phyloP scores from a whole-genome alignment of 2,797 vertebrate species.

The Allobates femoralis region DNA sequence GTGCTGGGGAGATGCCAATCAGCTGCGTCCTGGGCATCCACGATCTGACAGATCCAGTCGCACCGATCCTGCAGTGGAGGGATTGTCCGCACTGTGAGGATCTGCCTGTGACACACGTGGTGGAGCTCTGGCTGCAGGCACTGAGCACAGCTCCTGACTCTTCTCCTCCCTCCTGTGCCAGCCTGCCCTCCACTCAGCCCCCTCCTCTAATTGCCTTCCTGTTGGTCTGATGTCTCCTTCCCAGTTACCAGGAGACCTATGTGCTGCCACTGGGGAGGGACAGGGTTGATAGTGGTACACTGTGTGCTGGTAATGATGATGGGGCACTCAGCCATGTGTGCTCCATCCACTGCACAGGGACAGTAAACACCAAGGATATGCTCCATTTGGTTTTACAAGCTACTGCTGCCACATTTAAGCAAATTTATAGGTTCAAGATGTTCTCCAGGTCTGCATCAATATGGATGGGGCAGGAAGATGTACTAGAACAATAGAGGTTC shows the following conservation, averaged over 20 bases:
- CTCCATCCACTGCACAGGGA: slow-evolving; percentile 11
- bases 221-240: slow-evolving; percentile 11
- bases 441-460: background rate
- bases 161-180: slow-evolving; percentile 8
- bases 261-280: background rate
- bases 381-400: slow-evolving; percentile 2
- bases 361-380: background rate
- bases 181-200: background rate
- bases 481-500: too few relatives aligned
- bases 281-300: slow-evolving; percentile 3
- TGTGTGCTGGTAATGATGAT: background rate
- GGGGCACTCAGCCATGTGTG: background rate
- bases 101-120: background rate
- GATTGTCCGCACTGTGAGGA: too few relatives aligned
- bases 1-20: background rate
- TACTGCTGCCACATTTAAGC: background rate
- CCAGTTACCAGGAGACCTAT: slow-evolving; percentile 36
- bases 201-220: slow-evolving; percentile 30
- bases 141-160: slow-evolving; percentile 32
- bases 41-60: background rate
- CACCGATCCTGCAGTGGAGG: too few relatives aligned
- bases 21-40: background rate
- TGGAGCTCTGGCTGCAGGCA: background rate
- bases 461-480: background rate
- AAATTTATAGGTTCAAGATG: background rate